phyloP scores from a whole-genome alignment of 2,113 vertebrate genomes.

The pig (Sus scrofa) region DNA sequence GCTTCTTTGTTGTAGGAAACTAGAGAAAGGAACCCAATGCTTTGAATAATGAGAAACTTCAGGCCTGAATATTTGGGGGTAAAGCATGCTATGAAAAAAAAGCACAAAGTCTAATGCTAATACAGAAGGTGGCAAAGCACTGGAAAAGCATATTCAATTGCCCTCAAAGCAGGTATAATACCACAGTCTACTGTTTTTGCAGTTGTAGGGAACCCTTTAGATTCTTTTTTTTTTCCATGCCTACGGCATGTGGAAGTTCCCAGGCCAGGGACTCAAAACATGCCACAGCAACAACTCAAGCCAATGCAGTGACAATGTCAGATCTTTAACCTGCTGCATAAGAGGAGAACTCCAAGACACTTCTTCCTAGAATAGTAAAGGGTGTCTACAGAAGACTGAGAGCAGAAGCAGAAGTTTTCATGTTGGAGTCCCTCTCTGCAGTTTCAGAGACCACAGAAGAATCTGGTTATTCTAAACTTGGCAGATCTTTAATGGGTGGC shows the following conservation, averaged over 20 bases:
- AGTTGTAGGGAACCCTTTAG: neutral
- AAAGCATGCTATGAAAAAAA: neutral
- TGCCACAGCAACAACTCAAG: too few relatives aligned
- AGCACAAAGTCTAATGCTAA: neutral
- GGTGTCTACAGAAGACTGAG: neutral
- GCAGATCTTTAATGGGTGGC: neutral
- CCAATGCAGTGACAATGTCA: too few relatives aligned
- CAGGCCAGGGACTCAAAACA: too few relatives aligned
- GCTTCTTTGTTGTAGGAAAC: neutral
- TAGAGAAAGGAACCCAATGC: neutral
- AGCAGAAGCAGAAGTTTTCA: neutral
- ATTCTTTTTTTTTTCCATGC: too few relatives aligned
- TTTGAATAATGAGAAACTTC: slow-evolving; percentile 42
- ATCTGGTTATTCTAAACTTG: neutral
- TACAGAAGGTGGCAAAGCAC: neutral
- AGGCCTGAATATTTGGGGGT: neutral
- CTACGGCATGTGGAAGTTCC: too few relatives aligned
- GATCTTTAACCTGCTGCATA: too few relatives aligned
- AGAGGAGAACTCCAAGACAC: neutral
- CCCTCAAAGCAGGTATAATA: neutral
- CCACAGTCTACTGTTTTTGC: neutral
- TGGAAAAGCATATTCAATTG: neutral
- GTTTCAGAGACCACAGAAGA: neutral
- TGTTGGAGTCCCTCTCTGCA: neutral
- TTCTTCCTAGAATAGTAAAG: neutral